Conservation (phyloP, 2,888 invertebrate genomes). For the Drosophila pseudotakahashii region DNA sequence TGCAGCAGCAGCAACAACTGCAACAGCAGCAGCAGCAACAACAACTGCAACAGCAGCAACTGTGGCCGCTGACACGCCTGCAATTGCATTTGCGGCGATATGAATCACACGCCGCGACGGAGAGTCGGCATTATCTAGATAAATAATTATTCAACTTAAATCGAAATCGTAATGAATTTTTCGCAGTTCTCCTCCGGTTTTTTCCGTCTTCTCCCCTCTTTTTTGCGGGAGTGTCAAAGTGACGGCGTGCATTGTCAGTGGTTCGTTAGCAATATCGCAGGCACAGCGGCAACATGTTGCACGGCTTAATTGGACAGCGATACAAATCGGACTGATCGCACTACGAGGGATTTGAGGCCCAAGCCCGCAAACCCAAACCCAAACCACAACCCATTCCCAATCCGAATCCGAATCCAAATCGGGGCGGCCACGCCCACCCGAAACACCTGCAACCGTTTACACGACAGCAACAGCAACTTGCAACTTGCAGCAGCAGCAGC, state of each 20-base stretch:
- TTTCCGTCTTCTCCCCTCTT: background rate
- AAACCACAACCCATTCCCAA: conserved; percentile 12
- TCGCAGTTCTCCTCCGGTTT: conserved; percentile 44
- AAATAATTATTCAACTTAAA: conserved; percentile 80
- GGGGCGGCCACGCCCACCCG: conserved; percentile 63
- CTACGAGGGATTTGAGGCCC: conserved; percentile 16
- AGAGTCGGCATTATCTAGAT: conserved; percentile 72
- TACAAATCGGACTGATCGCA: conserved; percentile 62
- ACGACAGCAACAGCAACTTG: conserved; percentile 55
- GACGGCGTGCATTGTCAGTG: conserved; percentile 75
- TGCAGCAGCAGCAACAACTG: conserved; percentile 10
- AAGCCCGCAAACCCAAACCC: conserved; percentile 3
- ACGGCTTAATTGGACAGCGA: conserved; percentile 75
- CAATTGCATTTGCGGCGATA: conserved; percentile 80
- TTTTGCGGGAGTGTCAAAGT: conserved; percentile 76
- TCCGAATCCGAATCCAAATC: conserved; percentile 23
- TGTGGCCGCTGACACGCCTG: conserved; percentile 79
- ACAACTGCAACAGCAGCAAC: conserved; percentile 43
- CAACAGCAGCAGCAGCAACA: conserved; percentile 13
- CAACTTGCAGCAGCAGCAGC: conserved; percentile 29
- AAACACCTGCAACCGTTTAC: conserved; percentile 78
- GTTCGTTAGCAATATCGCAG: conserved; percentile 74
- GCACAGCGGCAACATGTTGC: conserved; percentile 56
- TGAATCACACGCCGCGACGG: conserved; percentile 72
- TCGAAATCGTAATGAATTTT: conserved; percentile 80